Base-by-base conservation (phyloP, 1,140 invertebrate species). In the Mactra quadrangularis region DNA sequence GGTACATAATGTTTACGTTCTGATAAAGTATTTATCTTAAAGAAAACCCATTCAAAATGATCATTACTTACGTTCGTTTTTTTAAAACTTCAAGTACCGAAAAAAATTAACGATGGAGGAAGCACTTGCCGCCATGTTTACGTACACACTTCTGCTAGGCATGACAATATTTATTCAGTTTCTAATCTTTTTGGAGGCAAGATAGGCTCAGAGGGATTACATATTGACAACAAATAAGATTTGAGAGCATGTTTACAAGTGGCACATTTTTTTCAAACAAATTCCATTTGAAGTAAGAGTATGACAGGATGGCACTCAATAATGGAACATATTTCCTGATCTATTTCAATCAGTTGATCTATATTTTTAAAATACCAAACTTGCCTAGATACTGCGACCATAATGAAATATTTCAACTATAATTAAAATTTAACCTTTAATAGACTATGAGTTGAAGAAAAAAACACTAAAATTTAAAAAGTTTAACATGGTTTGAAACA, bases 81-180 rank as follows among this genome's bases (percentile, higher is more conserved):
- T 41, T 45, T 27, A 7, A 41, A 41, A 7, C 15, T 41, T 41
- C 38, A 41, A 41, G 38, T 41, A 41, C 38, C 38, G 15, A 7
- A n/a, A 7, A 15, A 15, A 41, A 41, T 41, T 41, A 41, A 41
- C 38, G 38, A 41, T 15, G 38, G 38, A 15, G 38, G 6, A 15
- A 64, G 15, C 31, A 64, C 41, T 64, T 68, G 45, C 45, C 64
- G 27, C 45, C 27, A 52, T 47, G 27, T 68, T 68, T 25, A 50
- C 45, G 35, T 17, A 45, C 41, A 19, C 41, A 68, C 64, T 68
- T 50, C 41, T 68, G 3, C 25, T 27, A 50, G 41, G 45, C 25
- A 68, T 50, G 64, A 50, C 45, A 68, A 68, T 68, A 68, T 68
- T 68, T 68, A 25, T 41, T 1, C 59, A 50, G 38, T 47, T 68